A percentile compares a stretch with the other conserved stretches of the same genome.
Conservation (phyloP, 2,888 invertebrate species). For the Heliconius cydno region DNA sequence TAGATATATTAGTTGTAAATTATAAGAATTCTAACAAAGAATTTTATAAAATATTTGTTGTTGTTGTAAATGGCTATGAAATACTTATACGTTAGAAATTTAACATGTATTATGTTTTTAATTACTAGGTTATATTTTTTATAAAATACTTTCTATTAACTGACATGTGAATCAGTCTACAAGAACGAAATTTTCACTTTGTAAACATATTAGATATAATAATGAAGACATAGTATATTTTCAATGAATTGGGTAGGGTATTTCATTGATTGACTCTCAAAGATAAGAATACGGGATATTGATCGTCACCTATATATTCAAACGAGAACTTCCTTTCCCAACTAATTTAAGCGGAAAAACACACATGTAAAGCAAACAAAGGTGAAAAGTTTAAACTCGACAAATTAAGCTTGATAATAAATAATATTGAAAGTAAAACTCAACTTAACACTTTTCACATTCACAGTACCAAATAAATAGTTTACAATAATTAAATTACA, state of each 20-base stretch:
- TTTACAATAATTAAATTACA: constrained; percentile 20
- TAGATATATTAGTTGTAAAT: no score
- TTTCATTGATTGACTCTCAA: neutral
- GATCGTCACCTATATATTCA: neutral
- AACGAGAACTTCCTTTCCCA: no score
- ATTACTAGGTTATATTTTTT: neutral
- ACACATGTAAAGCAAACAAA: neutral
- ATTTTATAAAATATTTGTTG: no score
- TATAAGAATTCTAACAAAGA: no score
- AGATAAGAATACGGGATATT: neutral
- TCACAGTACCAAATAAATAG: constrained; percentile 1
- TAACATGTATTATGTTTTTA: neutral
- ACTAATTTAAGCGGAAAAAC: neutral
- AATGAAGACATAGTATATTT: neutral
- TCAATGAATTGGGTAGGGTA: neutral
- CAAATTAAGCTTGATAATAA: neutral
- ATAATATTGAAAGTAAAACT: constrained; percentile 5
- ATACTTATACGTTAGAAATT: neutral
- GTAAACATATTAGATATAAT: neutral
- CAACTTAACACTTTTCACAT: constrained; percentile 3
- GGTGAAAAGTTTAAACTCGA: neutral
- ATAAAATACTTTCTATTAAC: constrained; percentile 13
- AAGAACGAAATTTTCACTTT: neutral
- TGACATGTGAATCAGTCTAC: neutral
- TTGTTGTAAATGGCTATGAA: neutral